These are phyloP conservation scores for Rafetus swinhoei DNA, from an alignment of 2,113 vertebrate genomes.

Conservation along the genomic window DNA sequence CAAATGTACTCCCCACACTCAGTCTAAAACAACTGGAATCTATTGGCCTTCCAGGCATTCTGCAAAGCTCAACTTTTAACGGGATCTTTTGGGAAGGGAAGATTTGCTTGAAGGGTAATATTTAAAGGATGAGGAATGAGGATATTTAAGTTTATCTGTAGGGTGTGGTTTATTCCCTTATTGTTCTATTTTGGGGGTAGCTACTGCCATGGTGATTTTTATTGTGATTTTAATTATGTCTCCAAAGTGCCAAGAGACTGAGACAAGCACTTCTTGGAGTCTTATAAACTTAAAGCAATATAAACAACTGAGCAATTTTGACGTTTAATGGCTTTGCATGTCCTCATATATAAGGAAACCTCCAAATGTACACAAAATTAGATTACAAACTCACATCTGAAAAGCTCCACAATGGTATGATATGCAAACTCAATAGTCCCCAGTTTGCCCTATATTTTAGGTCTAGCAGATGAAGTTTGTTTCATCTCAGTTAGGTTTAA, in stretches of 20 bases:
- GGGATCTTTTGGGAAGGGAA: background rate
- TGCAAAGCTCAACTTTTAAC: background rate
- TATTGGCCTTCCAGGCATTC: background rate
- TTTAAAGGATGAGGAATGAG: background rate
- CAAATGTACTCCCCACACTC: background rate
- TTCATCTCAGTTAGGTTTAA: background rate
- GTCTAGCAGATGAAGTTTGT: background rate
- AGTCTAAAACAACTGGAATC: rapidly evolving
- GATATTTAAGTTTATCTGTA: background rate
- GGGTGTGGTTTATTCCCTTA: background rate
- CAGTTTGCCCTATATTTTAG: background rate
- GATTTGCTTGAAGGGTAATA: background rate
- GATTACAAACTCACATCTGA: background rate
- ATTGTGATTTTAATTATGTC: background rate
- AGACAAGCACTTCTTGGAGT: background rate
- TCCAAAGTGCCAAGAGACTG: background rate
- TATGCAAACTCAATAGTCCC: background rate
- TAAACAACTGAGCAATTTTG: background rate
- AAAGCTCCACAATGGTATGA: background rate
- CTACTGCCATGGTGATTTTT: background rate
- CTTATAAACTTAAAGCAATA: background rate
- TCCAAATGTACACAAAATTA: background rate
- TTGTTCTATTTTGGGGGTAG: rapidly evolving
- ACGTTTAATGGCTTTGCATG: background rate
- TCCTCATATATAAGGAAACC: background rate